These are phyloP conservation scores for Tragelaphus strepsiceros DNA, from an alignment of 2,113 vertebrate species.

Conservation along the genomic window DNA sequence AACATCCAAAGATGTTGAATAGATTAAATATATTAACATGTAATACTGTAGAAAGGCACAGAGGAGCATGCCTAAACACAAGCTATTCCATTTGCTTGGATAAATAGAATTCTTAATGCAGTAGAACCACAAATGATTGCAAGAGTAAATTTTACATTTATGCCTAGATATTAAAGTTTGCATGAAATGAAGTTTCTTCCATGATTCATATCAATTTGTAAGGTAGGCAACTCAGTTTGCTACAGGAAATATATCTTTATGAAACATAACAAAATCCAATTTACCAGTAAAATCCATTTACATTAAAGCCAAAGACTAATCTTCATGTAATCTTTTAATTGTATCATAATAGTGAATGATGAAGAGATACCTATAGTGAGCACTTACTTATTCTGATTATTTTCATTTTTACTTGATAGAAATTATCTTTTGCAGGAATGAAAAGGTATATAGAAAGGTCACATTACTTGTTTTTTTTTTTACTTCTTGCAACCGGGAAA, in stretches of 20 bases:
- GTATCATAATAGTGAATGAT: conserved; percentile 69
- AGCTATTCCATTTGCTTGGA: conserved; percentile 57
- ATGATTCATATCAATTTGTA: conserved; percentile 81
- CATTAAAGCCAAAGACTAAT: conserved; percentile 82
- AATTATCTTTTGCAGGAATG: conserved; percentile 49
- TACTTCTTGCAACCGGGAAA: background rate
- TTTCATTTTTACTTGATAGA: conserved; percentile 62
- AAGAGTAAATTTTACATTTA: conserved; percentile 77
- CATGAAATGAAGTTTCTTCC: conserved; percentile 81
- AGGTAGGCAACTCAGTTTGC: conserved; percentile 75
- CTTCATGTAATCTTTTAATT: conserved; percentile 63
- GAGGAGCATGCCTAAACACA: conserved; percentile 16
- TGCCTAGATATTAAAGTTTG: conserved; percentile 77
- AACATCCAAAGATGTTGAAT: background rate
- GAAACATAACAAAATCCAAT: conserved; percentile 83
- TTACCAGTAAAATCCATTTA: conserved; percentile 81
- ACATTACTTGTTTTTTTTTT: background rate
- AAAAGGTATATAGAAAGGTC: conserved; percentile 2
- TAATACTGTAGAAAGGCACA: conserved; percentile 2
- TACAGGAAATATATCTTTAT: conserved; percentile 76
- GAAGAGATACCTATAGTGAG: conserved; percentile 59
- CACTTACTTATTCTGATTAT: conserved; percentile 60
- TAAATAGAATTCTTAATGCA: conserved; percentile 71
- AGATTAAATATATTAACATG: conserved; percentile 36
- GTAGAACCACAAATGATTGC: conserved; percentile 66